These are phyloP conservation scores for Oegoconia quadripuncta DNA, from an alignment of 2,888 invertebrate genomes.

Conservation along the genomic window DNA sequence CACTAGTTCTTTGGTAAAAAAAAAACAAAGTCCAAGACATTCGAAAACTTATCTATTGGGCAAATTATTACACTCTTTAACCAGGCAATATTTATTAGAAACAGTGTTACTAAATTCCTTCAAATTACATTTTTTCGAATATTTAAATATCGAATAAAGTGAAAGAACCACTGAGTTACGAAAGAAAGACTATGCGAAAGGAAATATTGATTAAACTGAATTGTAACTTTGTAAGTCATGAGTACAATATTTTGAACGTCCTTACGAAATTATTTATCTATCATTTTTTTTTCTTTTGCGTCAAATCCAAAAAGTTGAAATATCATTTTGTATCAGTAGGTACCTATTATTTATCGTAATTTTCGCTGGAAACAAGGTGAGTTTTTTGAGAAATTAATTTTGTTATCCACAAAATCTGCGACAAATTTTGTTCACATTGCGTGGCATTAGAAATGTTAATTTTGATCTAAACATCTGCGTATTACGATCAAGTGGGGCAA, in stretches of 20 bases:
- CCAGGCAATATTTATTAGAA: too few species aligned
- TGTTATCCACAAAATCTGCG: background rate
- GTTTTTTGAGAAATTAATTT: constrained; percentile 4
- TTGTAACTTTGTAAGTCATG: background rate
- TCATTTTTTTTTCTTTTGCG: constrained; percentile 17
- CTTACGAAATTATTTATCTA: background rate
- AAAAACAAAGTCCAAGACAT: too few species aligned
- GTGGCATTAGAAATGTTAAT: constrained; percentile 21
- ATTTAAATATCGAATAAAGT: too few species aligned
- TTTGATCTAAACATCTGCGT: constrained; percentile 44
- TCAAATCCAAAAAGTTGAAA: constrained; percentile 56
- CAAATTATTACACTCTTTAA: too few species aligned
- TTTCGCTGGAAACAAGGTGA: constrained; percentile 27
- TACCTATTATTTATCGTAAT: constrained; percentile 26
- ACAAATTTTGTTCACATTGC: constrained; percentile 7
- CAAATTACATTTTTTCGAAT: too few species aligned
- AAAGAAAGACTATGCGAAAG: too few species aligned
- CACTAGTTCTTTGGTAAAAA: too few species aligned
- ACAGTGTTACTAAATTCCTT: too few species aligned
- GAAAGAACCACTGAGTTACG: too few species aligned
- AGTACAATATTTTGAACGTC: background rate
- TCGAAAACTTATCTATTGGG: too few species aligned
- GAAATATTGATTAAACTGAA: too few species aligned
- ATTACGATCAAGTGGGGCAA: constrained; percentile 36
- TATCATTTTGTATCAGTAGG: constrained; percentile 43